Evolutionary conservation across 2,113 vertebrate genomes (phyloP), one percentile per base, ranked within the genome.

Genomic region (Catharus fuscescens): DNA sequence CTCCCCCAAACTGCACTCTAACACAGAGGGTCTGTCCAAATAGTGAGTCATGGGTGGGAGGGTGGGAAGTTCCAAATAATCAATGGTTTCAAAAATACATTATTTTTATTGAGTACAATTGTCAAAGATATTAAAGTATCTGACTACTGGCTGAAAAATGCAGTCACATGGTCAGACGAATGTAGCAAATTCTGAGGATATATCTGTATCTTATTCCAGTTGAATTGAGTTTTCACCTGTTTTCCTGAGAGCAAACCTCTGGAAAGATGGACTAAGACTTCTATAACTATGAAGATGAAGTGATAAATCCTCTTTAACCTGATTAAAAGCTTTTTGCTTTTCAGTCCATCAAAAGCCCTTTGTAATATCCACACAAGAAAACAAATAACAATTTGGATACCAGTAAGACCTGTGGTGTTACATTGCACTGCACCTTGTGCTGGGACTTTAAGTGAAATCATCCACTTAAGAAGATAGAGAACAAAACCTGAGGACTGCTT

Each of bases 1-100:
- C 5, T 8, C 24, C 9, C 2, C 5, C 9, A 42, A 60, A 56
- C 10, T 0, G 0, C 11, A 29, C 18, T 81, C 17, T 56, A 80
- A 65, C n/a, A 45, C 24, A 24, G 12, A 54, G 9, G 3, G 54
- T 45, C 21, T 47, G 8, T 11, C 25, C 31, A 54, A 23, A 53
- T 11, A 48, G 18, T 17, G 25, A 4, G 4, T 5, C 2, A 25
- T 15, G 9, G 4, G 14, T 19, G 40, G 26, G 15, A 42, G 11
- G 3, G 3, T 18, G 9, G 11, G 10, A 59, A 60, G 24, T 23
- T 71, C 24, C 2, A 82, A 88, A 50, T 18, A 61, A 60, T 25
- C 17, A 54, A 7, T 32, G 6, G 3, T 74, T 59, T 19, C 7
- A 74, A 82, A 81, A 70, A 34, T 17, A 8, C 3, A 47, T 28